Base-by-base conservation (phyloP, 2,113 vertebrate species). In the Megaceryle maxima region DNA sequence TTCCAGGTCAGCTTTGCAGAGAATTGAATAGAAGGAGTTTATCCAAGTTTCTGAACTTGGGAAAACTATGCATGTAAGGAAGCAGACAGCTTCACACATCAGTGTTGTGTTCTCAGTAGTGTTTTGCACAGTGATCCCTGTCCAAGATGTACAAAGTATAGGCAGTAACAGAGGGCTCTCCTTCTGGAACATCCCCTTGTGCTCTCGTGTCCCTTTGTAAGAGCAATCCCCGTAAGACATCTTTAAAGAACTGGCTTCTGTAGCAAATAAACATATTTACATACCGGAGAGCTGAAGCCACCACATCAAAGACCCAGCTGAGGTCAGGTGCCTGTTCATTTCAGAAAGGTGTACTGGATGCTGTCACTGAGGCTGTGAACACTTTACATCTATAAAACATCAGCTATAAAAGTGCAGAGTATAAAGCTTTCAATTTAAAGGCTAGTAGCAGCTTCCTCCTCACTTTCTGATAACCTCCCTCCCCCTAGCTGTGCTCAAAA, bases 351-450 rank as follows among this genome's bases (percentile, higher is more conserved):
- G 91, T 87, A 76, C 92, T 89, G 92, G 92, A 92, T 91, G 95
- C 96, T 96, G 94, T 97, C 95, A 96, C 88, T 5, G 73, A 95
- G 92, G 69, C 92, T 95, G 90, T 62, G 80, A 96, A 92, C 80
- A 93, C 86, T 95, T 96, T 94, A 96, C 95, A 97, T 97, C 96
- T 96, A 97, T 97, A 96, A 96, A 96, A 96, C 96, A 96, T 96
- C 95, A 97, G 73, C 93, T 96, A 94, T 67, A 93, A 96, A 96
- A 95, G 66, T 73, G 60, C 37, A 31, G 86, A 92, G 79, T 86
- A 93, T 96, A 93, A 97, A 91, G 92, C 90, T 95, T 95, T 87
- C 96, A 95, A 87, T 95, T 95, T 97, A 95, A 93, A 94, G 95
- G 73, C 86, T 96, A 96, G 90, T 75, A 90, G 73, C 92, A 90